A percentile compares a stretch with the other conserved stretches of the same genome.
phyloP scores from a whole-genome alignment of 2,797 vertebrate genomes.

The Melanotaenia nigrans region DNA sequence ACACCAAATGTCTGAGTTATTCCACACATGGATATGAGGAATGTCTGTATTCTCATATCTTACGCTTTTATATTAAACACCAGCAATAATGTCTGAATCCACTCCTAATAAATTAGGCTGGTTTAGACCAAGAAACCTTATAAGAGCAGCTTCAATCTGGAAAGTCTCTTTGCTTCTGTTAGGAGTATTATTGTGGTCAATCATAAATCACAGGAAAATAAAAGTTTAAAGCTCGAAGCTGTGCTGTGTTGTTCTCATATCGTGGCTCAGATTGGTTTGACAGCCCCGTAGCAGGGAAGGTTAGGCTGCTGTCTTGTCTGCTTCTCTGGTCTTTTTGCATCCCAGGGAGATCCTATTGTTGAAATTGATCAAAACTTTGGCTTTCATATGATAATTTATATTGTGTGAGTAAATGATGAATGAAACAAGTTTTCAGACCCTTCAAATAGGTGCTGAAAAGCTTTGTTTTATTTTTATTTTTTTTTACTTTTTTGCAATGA shows the following conservation, averaged over 20 bases:
- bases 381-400: constrained; percentile 3
- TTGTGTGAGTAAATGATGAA: neutral
- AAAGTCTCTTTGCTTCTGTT: constrained; percentile 24
- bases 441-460: neutral
- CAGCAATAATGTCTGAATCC: constrained; percentile 25
- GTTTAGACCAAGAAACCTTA: constrained; percentile 8
- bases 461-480: neutral
- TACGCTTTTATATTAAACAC: constrained; percentile 27
- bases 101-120: constrained; percentile 15
- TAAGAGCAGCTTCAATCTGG: neutral
- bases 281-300: constrained; percentile 12
- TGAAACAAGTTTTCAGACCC: neutral
- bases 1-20: constrained; percentile 52
- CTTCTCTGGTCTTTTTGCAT: constrained; percentile 10
- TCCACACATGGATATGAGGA: constrained; percentile 40
- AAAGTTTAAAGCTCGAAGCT: constrained; percentile 40
- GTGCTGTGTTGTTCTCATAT: constrained; percentile 26
- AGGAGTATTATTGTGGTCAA: constrained; percentile 9
- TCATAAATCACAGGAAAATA: constrained; percentile 43
- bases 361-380: neutral
- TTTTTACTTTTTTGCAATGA: neutral
- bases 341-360: constrained; percentile 4
- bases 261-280: constrained; percentile 41
- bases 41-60: constrained; percentile 31
- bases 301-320: constrained; percentile 17